These are phyloP conservation scores for Pteropus rufus DNA, from an alignment of 2,797 vertebrate genomes.

Conservation along the genomic window DNA sequence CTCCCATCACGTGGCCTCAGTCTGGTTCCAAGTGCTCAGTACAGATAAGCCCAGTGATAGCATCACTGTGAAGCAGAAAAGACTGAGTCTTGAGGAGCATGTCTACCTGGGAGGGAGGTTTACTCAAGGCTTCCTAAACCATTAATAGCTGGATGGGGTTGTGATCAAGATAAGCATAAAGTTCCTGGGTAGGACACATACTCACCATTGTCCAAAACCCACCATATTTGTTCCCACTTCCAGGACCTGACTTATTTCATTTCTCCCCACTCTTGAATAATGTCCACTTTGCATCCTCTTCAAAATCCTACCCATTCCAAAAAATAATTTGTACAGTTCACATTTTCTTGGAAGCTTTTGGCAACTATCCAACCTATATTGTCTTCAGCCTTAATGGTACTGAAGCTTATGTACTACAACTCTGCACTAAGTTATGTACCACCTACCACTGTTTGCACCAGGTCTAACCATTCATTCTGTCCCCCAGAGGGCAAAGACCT, in stretches of 20 bases:
- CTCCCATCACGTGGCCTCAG: neutral
- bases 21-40: neutral
- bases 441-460: neutral
- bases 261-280: neutral
- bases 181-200: neutral
- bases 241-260: neutral
- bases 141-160: neutral
- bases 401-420: neutral
- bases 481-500: neutral
- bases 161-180: neutral
- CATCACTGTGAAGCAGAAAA: neutral
- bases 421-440: neutral
- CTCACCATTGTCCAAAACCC: neutral
- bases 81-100: neutral
- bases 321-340: neutral
- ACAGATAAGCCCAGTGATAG: neutral
- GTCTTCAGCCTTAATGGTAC: neutral
- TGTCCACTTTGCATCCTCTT: neutral
- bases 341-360: neutral
- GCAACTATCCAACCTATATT: neutral
- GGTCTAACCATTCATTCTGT: neutral
- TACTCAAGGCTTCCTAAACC: neutral
- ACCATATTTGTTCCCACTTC: neutral
- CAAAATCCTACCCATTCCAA: neutral
- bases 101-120: neutral